Conservation (phyloP, 2,797 vertebrate genomes). For the Leptoclinus maculatus region DNA sequence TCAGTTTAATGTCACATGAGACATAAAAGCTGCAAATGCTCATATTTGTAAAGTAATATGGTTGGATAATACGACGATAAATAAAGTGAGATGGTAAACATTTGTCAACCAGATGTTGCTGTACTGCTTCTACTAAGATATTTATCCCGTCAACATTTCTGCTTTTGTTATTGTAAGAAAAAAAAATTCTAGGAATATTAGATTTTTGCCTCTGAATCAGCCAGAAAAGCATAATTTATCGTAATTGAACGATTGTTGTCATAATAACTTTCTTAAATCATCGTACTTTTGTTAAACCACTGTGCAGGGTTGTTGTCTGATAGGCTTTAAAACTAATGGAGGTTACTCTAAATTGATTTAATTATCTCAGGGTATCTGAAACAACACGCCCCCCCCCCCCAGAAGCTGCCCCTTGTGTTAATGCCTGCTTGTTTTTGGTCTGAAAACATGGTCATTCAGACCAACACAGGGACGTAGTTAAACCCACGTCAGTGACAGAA, state of each 20-base stretch:
- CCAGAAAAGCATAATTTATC: neutral
- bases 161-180: neutral
- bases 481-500: neutral
- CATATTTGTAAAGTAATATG: neutral
- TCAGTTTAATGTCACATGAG: neutral
- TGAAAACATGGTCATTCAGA: neutral
- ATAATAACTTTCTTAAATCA: neutral
- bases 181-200: neutral
- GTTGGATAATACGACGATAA: neutral
- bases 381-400: neutral
- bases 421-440: neutral
- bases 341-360: neutral
- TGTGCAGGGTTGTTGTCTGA: neutral
- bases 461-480: neutral
- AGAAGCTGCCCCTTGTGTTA: neutral
- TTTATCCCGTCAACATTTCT: neutral
- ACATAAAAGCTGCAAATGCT: neutral
- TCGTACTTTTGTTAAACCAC: neutral
- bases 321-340: neutral
- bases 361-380: neutral
- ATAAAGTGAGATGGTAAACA: neutral
- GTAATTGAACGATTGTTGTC: neutral
- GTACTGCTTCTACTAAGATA: neutral
- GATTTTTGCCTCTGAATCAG: neutral
- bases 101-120: neutral